Conservation (phyloP, 2,888 invertebrate species). For the Aleiodes leptofemur region DNA sequence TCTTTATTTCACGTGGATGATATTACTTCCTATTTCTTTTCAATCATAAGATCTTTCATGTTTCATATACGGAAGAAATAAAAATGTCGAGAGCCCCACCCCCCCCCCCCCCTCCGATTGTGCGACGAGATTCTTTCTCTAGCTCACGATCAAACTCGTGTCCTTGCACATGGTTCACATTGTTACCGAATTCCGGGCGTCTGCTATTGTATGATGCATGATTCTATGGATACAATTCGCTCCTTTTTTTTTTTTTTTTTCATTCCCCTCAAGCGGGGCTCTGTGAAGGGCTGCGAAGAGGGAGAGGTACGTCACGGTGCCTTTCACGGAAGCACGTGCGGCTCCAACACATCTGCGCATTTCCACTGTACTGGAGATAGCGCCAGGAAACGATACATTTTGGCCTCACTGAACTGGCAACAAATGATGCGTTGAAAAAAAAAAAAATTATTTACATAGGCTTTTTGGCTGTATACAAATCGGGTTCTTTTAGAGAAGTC, state of each 20-base stretch:
- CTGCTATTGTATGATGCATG: background rate
- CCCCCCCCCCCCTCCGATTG: too few species aligned
- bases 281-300: background rate
- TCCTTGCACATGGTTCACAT: conserved; percentile 32
- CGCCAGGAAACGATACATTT: conserved; percentile 40
- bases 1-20: too few species aligned
- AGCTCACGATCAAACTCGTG: conserved; percentile 23
- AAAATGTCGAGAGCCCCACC: too few species aligned
- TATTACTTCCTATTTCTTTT: too few species aligned
- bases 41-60: too few species aligned
- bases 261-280: conserved; percentile 16
- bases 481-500: background rate
- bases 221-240: conserved; percentile 17
- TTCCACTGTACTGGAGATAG: conserved; percentile 30
- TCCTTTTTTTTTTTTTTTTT: background rate
- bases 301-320: conserved; percentile 19
- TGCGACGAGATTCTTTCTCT: conserved; percentile 7
- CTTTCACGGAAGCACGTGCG: conserved; percentile 41
- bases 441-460: conserved; percentile 11
- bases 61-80: too few species aligned
- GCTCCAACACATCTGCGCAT: conserved; percentile 39
- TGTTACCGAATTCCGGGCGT: conserved; percentile 35
- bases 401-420: conserved; percentile 7
- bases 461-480: background rate
- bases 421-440: background rate